Base-by-base conservation (phyloP, 2,888 invertebrate genomes). In the Lacanobia oleracea region DNA sequence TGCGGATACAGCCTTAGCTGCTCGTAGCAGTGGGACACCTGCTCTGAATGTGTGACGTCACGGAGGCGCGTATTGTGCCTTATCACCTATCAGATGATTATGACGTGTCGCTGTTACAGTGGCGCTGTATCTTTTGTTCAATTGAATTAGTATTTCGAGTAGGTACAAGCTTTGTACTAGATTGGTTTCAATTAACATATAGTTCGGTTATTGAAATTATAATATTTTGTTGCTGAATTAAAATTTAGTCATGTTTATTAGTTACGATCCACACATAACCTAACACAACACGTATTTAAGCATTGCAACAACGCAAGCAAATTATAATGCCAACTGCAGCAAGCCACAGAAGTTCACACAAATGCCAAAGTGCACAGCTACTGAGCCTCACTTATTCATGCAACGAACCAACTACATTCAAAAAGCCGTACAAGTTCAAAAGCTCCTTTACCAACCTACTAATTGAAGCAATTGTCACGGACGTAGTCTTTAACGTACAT, bases 51-150 rank as follows among this genome's bases (percentile, higher is more conserved):
- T 9, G 68, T 77, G 67, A 81, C 79, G 78, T 77, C 78, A 78
- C n/a, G 16, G 71, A 59, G 45, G 53, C 64, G 77, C 66, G 66
- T 82, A 70, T 82, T 80, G 77, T 74, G n/a, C 57, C 59, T 83
- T 82, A 82, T 76, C 81, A 77, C 56, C 83, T 82, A 82, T 79
- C 82, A 74, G 67, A 72, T 76, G 77, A 79, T 79, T 72, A 81
- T 77, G 70, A 75, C 76, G 53, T 50, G 74, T 66, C 57, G 21
- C 33, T n/a, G 66, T 60, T 66, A 70, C 75, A 75, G 69, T 69
- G 60, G 78, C 65, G 61, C 37, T 48, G 63, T 51, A 48, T 40
- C 50, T 65, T 40, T 57, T 62, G 69, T 66, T 75, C 62, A 61
- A 69, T 75, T 54, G 76, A 67, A 78, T 72, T 65, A 45, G 43